These are phyloP conservation scores for Novumbra hubbsi DNA, from an alignment of 2,797 vertebrate genomes.

Conservation along the genomic window DNA sequence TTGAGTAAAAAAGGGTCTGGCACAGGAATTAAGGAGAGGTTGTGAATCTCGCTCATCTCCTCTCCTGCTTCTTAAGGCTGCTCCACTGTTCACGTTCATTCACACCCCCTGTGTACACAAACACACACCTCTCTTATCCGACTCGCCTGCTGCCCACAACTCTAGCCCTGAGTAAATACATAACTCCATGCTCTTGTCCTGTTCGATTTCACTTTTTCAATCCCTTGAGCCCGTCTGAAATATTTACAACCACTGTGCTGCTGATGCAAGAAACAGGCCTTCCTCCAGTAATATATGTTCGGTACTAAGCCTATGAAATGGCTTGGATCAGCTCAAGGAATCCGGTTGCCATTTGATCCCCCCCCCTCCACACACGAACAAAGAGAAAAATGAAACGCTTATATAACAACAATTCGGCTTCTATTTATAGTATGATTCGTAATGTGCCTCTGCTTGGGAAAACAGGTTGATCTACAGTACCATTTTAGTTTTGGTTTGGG, in stretches of 20 bases:
- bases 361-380: not conserved
- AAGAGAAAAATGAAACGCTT: not conserved
- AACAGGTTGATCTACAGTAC: conserved; percentile 27
- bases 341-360: not conserved
- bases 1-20: not conserved
- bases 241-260: conserved; percentile 17
- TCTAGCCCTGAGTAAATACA: not conserved
- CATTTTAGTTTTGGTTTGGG: conserved; percentile 29
- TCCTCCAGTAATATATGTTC: conserved; percentile 20
- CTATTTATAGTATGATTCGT: conserved; percentile 51
- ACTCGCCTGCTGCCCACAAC: not conserved
- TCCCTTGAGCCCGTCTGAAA: not conserved
- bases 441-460: conserved; percentile 26
- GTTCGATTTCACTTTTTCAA: not conserved
- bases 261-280: not conserved
- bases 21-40: not conserved
- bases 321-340: not conserved
- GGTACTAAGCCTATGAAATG: conserved; percentile 3
- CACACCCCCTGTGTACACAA: not conserved
- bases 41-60: not conserved
- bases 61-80: not conserved
- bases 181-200: not conserved
- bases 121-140: conserved; percentile 7
- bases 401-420: conserved; percentile 14
- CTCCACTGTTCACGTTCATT: not conserved